A percentile compares a stretch with the other conserved stretches of the same genome.
Conservation (phyloP, 2,888 invertebrate genomes). For the Noctua pronuba region DNA sequence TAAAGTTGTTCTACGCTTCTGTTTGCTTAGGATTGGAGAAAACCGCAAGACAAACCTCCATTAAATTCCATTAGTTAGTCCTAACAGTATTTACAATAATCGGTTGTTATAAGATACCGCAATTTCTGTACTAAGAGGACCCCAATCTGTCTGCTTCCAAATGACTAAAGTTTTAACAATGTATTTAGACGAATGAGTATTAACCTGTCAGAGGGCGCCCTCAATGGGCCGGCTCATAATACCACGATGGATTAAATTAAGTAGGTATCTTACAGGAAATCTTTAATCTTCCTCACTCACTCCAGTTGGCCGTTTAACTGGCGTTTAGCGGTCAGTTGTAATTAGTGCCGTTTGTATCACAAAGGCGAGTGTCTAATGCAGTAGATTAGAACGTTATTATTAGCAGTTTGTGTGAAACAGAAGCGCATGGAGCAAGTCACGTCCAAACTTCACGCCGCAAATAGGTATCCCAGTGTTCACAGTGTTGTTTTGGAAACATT, state of each 20-base stretch:
- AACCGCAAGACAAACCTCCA: conserved; percentile 38
- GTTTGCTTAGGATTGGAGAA: conserved; percentile 38
- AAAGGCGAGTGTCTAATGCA: conserved; percentile 54
- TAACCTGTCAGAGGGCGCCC: conserved; percentile 58
- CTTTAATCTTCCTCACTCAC: conserved; percentile 37
- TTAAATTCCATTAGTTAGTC: conserved; percentile 28
- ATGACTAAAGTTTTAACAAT: conserved; percentile 65
- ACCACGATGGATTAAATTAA: conserved; percentile 32
- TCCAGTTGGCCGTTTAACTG: conserved; percentile 30
- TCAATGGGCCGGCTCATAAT: conserved; percentile 46
- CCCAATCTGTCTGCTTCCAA: conserved; percentile 58
- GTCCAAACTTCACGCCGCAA: conserved; percentile 78
- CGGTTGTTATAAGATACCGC: conserved; percentile 46
- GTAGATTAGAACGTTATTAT: conserved; percentile 69
- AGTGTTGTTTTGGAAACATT: conserved; percentile 87
- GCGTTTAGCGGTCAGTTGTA: conserved; percentile 44
- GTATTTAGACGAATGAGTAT: conserved; percentile 66
- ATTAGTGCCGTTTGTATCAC: conserved; percentile 46
- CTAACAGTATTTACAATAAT: conserved; percentile 53
- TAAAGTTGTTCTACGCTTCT: conserved; percentile 7
- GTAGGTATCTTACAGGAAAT: conserved; percentile 39
- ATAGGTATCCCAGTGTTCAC: conserved; percentile 80
- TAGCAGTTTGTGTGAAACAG: conserved; percentile 67
- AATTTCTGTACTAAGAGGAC: conserved; percentile 48
- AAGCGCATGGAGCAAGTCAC: conserved; percentile 72